Evolutionary conservation across 1,140 invertebrate species (phyloP), one percentile per base, ranked within the genome.

Genomic region (Cryptotermes secundus): DNA sequence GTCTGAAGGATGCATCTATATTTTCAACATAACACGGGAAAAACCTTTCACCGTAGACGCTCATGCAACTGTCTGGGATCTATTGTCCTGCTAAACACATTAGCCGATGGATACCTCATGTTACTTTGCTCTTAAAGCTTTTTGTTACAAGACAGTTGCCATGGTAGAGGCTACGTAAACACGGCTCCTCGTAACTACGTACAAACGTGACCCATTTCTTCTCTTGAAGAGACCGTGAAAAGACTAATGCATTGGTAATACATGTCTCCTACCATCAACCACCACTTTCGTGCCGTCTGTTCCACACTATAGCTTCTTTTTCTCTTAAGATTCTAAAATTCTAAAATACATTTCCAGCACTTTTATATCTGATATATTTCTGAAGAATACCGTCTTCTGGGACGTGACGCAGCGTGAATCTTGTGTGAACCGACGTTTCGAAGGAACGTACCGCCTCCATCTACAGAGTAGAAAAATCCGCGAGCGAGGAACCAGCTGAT

Each of bases 51-150:
- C 0, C 16, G 16, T 10, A 14, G 38, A 2, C 9, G 38, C 9
- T 59, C 22, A 7, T 22, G 16, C 26, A 3, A 59, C 53, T 59
- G 53, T 59, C 53, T 59, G 26, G 53, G 24, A 59, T 59, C 53
- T n/a, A 59, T 59, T 59, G 53, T 59, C 53, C 53, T 59, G 3
- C 22, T 59, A 59, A 59, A 59, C 59, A 31, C 59, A 72, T 72
- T 72, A 72, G 59, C 59, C 59, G 59, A n/a, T 72, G 59, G 59
- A 72, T 72, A 72, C 59, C 59, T 72, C 26, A 26, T 31, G 45
- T 49, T 49, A 49, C 14, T 49, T 1, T 49, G 59, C 59, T 31
- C 59, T 72, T 72, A 72, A 72, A 72, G 59, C 59, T 72, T 31
- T 65, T 72, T 72, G 59, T 72, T 72, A 72, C 14, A n/a, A n/a